A percentile compares a stretch with the other conserved stretches of the same genome.
These are phyloP conservation scores for Manacus vitellinus DNA, from an alignment of 2,113 vertebrate species.

Conservation along the genomic window DNA sequence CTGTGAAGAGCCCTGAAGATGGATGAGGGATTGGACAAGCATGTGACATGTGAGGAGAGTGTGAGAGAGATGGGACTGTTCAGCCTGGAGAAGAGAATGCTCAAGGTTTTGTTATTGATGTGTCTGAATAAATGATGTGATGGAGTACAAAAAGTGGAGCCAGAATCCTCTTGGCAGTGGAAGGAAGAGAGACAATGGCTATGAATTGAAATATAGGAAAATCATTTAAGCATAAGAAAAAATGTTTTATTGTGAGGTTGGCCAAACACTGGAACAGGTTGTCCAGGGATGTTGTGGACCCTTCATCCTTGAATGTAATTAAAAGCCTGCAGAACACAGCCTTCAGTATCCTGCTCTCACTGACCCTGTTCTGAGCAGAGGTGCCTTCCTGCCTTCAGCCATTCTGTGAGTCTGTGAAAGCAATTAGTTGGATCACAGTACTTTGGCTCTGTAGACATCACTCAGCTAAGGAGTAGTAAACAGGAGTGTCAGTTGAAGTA, in stretches of 20 bases:
- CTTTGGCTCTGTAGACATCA: not conserved
- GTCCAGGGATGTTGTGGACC: not conserved
- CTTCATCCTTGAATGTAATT: not conserved
- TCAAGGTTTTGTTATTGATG: not conserved
- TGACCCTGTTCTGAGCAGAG: not conserved
- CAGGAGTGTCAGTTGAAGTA: not conserved
- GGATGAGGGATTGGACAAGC: not conserved
- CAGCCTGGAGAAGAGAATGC: not conserved
- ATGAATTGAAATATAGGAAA: not conserved
- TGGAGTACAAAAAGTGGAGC: not conserved
- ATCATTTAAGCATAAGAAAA: not conserved
- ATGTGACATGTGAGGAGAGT: not conserved
- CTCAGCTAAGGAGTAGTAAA: not conserved
- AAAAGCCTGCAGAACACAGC: not conserved
- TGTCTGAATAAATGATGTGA: not conserved
- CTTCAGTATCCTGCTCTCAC: not conserved
- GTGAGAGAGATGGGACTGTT: not conserved
- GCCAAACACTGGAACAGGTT: not conserved
- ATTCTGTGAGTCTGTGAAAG: not conserved
- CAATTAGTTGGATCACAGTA: not conserved
- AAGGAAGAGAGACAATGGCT: not conserved
- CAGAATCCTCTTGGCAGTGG: not conserved
- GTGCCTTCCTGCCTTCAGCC: not conserved
- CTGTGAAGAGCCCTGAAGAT: accelerated
- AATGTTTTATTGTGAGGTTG: not conserved